phyloP scores from a whole-genome alignment of 2,888 invertebrate species.

The Ethmia dodecea region DNA sequence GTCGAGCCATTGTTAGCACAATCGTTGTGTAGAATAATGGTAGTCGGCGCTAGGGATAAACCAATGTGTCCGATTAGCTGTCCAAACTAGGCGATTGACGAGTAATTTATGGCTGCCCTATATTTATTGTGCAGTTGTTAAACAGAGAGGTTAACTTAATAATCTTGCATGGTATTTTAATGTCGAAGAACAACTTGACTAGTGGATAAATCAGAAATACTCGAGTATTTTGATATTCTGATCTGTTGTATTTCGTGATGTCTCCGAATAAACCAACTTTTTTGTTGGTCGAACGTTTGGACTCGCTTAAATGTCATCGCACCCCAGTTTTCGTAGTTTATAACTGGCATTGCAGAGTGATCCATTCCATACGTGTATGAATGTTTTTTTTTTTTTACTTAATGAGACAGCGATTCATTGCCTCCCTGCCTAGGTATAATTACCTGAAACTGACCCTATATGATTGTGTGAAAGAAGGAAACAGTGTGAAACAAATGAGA shows the following conservation, averaged over 20 bases:
- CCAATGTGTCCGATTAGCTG: constrained; percentile 2
- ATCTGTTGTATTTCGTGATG: background rate
- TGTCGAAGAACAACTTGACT: background rate
- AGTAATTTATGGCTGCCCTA: constrained; percentile 1
- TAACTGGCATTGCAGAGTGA: no score
- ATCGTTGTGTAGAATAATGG: constrained; percentile 8
- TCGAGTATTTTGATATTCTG: background rate
- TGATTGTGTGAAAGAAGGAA: background rate
- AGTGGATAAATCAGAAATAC: background rate
- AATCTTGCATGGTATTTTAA: no score
- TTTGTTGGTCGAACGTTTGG: no score
- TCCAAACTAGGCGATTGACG: constrained; percentile 6
- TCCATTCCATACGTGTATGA: no score
- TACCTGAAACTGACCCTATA: background rate
- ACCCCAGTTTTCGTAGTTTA: no score
- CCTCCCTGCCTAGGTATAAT: no score
- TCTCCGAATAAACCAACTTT: background rate
- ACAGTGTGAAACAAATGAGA: background rate
- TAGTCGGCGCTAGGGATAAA: constrained; percentile 4
- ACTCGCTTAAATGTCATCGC: no score
- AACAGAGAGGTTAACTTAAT: background rate
- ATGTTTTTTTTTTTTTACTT: background rate
- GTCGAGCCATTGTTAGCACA: constrained; percentile 11
- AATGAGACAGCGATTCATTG: no score
- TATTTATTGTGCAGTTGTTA: background rate